Conservation (phyloP, 2,797 vertebrate species). For the Argyrosomus regius region DNA sequence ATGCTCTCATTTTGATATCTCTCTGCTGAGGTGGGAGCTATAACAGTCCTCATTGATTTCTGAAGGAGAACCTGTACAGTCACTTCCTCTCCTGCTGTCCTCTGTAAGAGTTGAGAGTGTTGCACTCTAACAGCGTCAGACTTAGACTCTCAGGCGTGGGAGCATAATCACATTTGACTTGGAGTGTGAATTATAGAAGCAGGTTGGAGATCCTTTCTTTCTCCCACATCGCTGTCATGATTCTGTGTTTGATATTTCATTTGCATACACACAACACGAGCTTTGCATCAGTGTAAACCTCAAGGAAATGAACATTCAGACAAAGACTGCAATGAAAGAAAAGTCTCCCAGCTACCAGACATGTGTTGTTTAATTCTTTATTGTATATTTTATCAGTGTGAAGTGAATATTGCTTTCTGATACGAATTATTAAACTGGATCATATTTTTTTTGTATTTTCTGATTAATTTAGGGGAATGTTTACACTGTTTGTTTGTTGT, state of each 20-base stretch:
- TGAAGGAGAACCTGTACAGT: slow-evolving; percentile 45
- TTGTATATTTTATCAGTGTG: slow-evolving; percentile 52
- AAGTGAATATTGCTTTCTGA: not conserved
- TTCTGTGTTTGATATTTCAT: slow-evolving; percentile 70
- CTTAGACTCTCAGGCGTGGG: slow-evolving; percentile 56
- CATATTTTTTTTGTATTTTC: not conserved
- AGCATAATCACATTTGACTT: slow-evolving; percentile 75
- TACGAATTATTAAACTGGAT: slow-evolving; percentile 18
- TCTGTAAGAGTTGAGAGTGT: slow-evolving; percentile 47
- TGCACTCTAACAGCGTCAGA: slow-evolving; percentile 52
- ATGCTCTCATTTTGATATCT: slow-evolving; percentile 38
- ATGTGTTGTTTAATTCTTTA: slow-evolving; percentile 57
- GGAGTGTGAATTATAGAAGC: slow-evolving; percentile 64
- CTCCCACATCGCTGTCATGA: slow-evolving; percentile 46
- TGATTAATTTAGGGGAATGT: not conserved
- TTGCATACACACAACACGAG: slow-evolving; percentile 66
- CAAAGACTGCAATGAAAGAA: slow-evolving; percentile 48
- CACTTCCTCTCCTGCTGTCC: slow-evolving; percentile 52
- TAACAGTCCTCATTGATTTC: slow-evolving; percentile 62
- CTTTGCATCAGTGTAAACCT: slow-evolving; percentile 60
- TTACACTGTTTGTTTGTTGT: slow-evolving; percentile 9
- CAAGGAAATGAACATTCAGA: slow-evolving; percentile 64
- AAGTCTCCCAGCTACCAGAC: slow-evolving; percentile 44
- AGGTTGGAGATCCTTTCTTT: slow-evolving; percentile 39
- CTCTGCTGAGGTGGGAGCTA: slow-evolving; percentile 41